Evolutionary conservation across 2,113 vertebrate species (phyloP).

Genomic region (Galemys pyrenaicus): DNA sequence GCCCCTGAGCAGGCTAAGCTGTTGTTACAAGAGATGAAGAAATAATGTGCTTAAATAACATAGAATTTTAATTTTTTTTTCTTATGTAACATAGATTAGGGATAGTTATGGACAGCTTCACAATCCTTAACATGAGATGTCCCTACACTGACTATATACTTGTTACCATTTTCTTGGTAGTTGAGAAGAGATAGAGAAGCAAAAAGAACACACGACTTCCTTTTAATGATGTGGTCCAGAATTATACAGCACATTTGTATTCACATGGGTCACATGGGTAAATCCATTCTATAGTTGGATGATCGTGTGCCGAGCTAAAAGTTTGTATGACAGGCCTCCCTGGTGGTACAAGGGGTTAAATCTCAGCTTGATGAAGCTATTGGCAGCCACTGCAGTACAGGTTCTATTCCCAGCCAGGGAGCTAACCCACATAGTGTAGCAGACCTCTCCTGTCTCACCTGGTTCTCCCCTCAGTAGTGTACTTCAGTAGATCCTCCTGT

Average conservation of each 20-base stretch:
- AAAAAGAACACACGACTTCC: not conserved
- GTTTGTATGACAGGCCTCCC: not conserved
- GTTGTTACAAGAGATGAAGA: slow-evolving; percentile 8
- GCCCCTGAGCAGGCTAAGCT: not conserved
- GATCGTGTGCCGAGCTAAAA: not conserved
- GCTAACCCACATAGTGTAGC: too few species aligned
- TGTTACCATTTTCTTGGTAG: not conserved
- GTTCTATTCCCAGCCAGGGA: too few species aligned
- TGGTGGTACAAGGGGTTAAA: too few species aligned
- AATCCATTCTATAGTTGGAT: not conserved
- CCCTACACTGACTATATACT: not conserved
- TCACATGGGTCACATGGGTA: not conserved
- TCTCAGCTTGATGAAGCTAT: too few species aligned
- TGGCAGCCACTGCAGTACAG: too few species aligned
- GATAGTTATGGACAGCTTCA: not conserved
- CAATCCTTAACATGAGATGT: not conserved
- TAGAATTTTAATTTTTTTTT: slow-evolving; percentile 1
- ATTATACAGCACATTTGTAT: slow-evolving; percentile 12
- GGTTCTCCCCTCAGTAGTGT: too few species aligned
- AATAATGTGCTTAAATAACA: not conserved
- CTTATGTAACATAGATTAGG: not conserved
- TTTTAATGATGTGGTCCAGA: not conserved
- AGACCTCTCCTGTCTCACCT: too few species aligned
- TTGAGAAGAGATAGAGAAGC: not conserved
- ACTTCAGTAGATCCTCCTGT: too few species aligned